Conservation (phyloP, 2,797 vertebrate species). For the Sebastes iracundus region DNA sequence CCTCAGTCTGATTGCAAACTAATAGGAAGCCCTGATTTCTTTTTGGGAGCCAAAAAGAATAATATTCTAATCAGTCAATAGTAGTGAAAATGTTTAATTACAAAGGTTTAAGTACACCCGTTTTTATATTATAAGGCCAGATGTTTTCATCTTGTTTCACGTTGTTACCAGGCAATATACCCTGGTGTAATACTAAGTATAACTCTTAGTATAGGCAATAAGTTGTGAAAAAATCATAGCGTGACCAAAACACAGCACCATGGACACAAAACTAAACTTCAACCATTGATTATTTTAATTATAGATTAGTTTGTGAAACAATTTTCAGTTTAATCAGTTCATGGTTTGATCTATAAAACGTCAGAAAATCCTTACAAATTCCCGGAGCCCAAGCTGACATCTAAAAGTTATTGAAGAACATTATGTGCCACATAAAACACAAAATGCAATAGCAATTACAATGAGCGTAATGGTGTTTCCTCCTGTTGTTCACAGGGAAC, state of each 20-base stretch:
- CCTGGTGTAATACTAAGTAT: not conserved
- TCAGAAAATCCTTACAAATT: not conserved
- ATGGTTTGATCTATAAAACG: not conserved
- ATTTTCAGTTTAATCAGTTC: not conserved
- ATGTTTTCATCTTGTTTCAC: not conserved
- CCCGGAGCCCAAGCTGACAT: not conserved
- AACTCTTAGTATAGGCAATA: not conserved
- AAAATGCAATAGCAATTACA: not conserved
- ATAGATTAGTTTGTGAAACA: not conserved
- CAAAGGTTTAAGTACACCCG: not conserved
- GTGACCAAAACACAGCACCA: not conserved
- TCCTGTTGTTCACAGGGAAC: slow-evolving; percentile 83
- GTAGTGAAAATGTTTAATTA: not conserved
- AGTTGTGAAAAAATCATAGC: not conserved
- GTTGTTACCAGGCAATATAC: not conserved
- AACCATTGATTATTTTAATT: not conserved
- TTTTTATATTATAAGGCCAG: not conserved
- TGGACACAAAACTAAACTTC: not conserved
- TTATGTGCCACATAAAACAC: not conserved
- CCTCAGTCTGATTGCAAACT: slow-evolving; percentile 9
- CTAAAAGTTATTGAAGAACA: not conserved
- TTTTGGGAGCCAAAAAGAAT: not conserved
- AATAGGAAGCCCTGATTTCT: not conserved
- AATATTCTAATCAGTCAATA: not conserved
- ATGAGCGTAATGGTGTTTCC: not conserved